A percentile compares a stretch with the other conserved stretches of the same genome.
Conservation (phyloP, 2,888 invertebrate genomes). For the Stenotaenia linearis region DNA sequence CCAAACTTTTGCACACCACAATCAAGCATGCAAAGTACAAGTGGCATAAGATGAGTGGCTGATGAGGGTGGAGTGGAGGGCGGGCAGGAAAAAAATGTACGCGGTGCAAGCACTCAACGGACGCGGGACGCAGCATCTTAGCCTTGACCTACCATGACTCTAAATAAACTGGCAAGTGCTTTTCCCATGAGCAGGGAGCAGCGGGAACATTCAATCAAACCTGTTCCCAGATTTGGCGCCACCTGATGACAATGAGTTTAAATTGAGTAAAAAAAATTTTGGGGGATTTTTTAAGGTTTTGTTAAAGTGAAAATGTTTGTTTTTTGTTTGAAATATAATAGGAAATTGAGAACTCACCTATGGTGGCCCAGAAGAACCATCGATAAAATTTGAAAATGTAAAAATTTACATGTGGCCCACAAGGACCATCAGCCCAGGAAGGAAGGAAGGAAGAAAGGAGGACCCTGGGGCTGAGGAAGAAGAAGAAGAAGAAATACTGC, state of each 20-base stretch:
- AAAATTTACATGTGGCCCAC: too few species aligned
- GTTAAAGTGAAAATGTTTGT: too few species aligned
- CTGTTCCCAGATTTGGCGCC: conserved; percentile 30
- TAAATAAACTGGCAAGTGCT: conserved; percentile 29
- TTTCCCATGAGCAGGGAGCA: conserved; percentile 22
- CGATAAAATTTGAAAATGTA: too few species aligned
- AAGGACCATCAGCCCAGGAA: too few species aligned
- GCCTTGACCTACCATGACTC: conserved; percentile 31
- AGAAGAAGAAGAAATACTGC: too few species aligned
- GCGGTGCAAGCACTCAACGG: background rate
- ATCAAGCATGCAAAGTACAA: background rate
- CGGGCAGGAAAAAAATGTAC: background rate
- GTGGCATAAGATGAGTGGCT: conserved; percentile 15
- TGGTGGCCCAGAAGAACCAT: too few species aligned
- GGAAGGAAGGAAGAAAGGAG: too few species aligned
- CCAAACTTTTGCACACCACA: background rate
- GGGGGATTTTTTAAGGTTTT: too few species aligned
- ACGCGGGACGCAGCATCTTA: conserved; percentile 30
- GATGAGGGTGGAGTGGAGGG: background rate
- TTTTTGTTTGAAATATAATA: too few species aligned
- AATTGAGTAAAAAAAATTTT: background rate
- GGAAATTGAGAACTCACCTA: too few species aligned
- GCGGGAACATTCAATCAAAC: conserved; percentile 30
- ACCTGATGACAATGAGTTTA: conserved; percentile 2
- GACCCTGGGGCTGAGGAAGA: too few species aligned